Percentiles rank a stretch among this genome's conserved stretches.
These are phyloP conservation scores for Oryzias dopingdopingensis DNA, from an alignment of 2,797 vertebrate species.

Conservation along the genomic window DNA sequence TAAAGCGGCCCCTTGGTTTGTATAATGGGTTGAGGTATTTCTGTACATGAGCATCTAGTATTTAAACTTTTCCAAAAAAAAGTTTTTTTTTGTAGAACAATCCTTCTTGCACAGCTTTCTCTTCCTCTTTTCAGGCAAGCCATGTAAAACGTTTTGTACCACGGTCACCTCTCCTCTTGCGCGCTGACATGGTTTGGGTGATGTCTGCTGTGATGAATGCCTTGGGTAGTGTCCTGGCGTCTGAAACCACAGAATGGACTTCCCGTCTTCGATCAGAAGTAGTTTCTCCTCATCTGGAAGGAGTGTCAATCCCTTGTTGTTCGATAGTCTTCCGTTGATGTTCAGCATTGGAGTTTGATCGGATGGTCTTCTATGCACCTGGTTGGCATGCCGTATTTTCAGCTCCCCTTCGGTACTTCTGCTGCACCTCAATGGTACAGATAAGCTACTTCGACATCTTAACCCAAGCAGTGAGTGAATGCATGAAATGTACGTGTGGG, in stretches of 20 bases:
- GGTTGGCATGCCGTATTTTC: slow-evolving; percentile 42
- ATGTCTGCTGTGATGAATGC: slow-evolving; percentile 75
- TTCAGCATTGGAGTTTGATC: slow-evolving; percentile 64
- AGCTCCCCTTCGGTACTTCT: slow-evolving; percentile 48
- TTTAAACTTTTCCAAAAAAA: neutral
- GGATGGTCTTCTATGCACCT: slow-evolving; percentile 62
- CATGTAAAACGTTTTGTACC: slow-evolving; percentile 69
- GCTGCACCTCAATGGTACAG: slow-evolving; percentile 53
- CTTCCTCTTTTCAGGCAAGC: slow-evolving; percentile 82
- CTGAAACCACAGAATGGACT: slow-evolving; percentile 65
- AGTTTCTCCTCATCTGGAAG: slow-evolving; percentile 55
- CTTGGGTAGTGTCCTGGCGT: slow-evolving; percentile 71
- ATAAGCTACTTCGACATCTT: slow-evolving; percentile 68
- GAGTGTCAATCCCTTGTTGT: slow-evolving; percentile 67
- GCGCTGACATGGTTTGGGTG: slow-evolving; percentile 72
- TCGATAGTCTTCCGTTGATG: slow-evolving; percentile 69
- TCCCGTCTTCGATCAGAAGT: slow-evolving; percentile 67
- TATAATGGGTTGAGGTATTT: slow-evolving; percentile 80
- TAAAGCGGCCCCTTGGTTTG: slow-evolving; percentile 75
- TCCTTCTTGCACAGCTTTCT: slow-evolving; percentile 80
- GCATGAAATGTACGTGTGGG: slow-evolving; percentile 75
- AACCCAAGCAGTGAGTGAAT: slow-evolving; percentile 69
- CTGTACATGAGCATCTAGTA: slow-evolving; percentile 42
- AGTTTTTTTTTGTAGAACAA: slow-evolving; percentile 52
- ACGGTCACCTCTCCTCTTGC: slow-evolving; percentile 60